Evolutionary conservation across 1,140 invertebrate species (phyloP), one percentile per base, ranked within the genome.

Genomic region (Zelostemma sp.): DNA sequence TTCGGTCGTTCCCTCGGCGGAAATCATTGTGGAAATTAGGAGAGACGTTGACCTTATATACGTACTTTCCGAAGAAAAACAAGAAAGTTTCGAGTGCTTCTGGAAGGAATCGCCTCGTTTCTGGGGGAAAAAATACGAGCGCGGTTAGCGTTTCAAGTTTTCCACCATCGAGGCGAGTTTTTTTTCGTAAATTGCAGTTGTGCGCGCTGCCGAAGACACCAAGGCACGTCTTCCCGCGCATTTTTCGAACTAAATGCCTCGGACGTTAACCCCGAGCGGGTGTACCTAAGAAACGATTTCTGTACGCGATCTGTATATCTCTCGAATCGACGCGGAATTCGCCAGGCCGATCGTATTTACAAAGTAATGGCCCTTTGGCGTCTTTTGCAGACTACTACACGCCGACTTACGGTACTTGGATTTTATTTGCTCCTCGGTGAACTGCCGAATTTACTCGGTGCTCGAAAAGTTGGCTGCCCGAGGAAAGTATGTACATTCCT

Each of bases 341-440:
- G 25, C 41, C 54, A 17, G 55, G 33, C 62, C 58, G 53, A 58
- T 71, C 61, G 67, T 69, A 69, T 69, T 69, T 69, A 69, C 57
- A 60, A 61, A 56, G 67, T 69, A 69, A 69, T 69, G 56, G 61
- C 56, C 60, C 54, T 58, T 61, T 64, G 67, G 67, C 67, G 67
- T 65, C 68, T 71, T 35, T 55, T 53, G 62, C 68, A 71, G 68
- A 57, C 60, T 54, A 21, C 45, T 11, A 28, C 53, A 15, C 51
- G 56, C 53, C 61, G 61, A 55, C 58, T 66, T 59, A 59, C 21
- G 62, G 45, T 49, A 61, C 57, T 70, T 65, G 61, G 59, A 61
- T 70, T 70, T 70, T 70, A 65, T 70, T 65, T 46, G 56, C 68
- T 65, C 62, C 35, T 69, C 49, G 56, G 47, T 18, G 48, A 59